These are phyloP conservation scores for Neodon shergylaensis DNA, from an alignment of 2,113 vertebrate genomes.

Conservation along the genomic window DNA sequence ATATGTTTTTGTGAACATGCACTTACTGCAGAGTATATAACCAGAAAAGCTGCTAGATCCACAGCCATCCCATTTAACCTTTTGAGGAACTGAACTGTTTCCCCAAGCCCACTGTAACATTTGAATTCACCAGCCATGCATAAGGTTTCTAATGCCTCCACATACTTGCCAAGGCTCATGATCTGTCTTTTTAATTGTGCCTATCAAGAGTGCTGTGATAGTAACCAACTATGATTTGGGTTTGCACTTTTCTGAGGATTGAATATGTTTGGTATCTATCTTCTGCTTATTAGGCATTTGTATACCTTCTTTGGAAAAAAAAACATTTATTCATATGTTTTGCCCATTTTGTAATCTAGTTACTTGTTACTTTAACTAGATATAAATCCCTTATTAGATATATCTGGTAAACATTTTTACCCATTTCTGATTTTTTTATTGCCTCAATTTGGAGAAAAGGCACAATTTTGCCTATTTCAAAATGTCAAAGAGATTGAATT, in stretches of 20 bases:
- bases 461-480: constrained; percentile 44
- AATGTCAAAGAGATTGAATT: constrained; percentile 38
- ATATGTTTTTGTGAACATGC: background rate
- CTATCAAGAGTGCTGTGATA: background rate
- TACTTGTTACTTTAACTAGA: background rate
- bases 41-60: background rate
- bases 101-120: background rate
- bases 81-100: background rate
- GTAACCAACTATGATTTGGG: background rate
- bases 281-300: background rate
- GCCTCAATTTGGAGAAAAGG: background rate
- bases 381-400: background rate
- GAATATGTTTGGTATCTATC: background rate
- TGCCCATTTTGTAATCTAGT: background rate
- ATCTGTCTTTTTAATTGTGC: background rate
- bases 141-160: background rate
- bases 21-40: background rate
- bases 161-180: background rate
- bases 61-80: background rate
- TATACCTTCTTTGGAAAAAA: background rate
- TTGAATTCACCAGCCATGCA: background rate
- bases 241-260: background rate
- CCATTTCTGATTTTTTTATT: background rate
- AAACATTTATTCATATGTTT: background rate
- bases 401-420: background rate